Conservation (phyloP, 2,888 invertebrate species). For the Lithophane leautieri region DNA sequence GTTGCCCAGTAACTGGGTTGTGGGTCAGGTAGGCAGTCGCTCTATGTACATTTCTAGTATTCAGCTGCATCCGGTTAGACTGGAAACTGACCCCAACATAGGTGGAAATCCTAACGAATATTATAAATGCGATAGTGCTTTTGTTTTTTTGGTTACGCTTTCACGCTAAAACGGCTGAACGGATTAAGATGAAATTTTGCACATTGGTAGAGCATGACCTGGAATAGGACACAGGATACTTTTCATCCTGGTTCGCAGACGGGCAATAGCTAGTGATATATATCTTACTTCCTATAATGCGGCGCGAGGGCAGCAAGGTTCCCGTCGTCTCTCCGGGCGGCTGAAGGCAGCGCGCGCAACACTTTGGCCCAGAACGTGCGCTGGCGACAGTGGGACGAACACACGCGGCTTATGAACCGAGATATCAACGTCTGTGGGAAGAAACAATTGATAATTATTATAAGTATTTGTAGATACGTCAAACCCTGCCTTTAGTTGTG, state of each 20-base stretch:
- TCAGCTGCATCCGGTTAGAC: not conserved
- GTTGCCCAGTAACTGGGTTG: not conserved
- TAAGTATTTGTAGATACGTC: no score
- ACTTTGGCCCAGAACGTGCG: slow-evolving; percentile 91
- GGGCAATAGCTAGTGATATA: slow-evolving; percentile 65
- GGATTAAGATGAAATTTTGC: no score
- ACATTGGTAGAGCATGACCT: no score
- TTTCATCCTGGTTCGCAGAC: no score
- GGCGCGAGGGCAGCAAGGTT: slow-evolving; percentile 89
- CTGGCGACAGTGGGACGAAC: slow-evolving; percentile 86
- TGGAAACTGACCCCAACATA: not conserved
- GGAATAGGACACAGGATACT: no score
- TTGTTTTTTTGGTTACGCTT: no score
- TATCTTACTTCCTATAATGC: slow-evolving; percentile 91
- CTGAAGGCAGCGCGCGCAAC: slow-evolving; percentile 90
- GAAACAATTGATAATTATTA: no score
- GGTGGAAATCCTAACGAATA: no score
- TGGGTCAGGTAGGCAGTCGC: not conserved
- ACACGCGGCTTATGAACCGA: slow-evolving; percentile 92
- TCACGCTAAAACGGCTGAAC: no score
- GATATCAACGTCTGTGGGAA: slow-evolving; percentile 91
- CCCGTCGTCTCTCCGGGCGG: slow-evolving; percentile 90
- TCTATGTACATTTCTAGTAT: not conserved
- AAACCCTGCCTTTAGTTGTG: no score
- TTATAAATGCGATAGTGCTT: no score